These are phyloP conservation scores for Chamaetylas fuelleborni DNA, from an alignment of 2,113 vertebrate species.

Conservation along the genomic window DNA sequence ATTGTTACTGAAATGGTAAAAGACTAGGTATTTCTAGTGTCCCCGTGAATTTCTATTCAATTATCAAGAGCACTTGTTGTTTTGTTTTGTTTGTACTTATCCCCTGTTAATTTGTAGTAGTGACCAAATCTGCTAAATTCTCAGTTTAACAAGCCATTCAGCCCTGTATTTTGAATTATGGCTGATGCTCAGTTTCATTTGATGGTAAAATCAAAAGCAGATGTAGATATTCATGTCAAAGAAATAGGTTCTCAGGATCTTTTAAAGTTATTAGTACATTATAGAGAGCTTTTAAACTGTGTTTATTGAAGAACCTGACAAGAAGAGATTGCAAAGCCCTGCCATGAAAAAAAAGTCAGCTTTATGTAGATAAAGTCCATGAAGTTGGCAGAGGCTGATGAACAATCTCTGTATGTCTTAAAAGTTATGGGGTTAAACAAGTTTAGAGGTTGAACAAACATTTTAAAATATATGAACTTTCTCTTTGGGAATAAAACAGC, in stretches of 20 bases:
- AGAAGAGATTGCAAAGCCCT: not conserved
- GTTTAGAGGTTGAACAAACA: not conserved
- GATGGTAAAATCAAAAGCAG: not conserved
- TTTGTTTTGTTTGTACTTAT: not conserved
- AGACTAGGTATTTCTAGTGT: not conserved
- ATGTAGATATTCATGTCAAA: not conserved
- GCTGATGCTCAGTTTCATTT: not conserved
- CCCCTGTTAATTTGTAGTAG: not conserved
- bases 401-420: not conserved
- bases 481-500: fast-evolving
- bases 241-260: not conserved
- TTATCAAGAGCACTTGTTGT: not conserved
- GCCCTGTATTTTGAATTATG: not conserved
- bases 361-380: not conserved
- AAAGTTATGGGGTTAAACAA: too few relatives aligned
- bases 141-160: not conserved
- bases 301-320: not conserved
- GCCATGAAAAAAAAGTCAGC: not conserved
- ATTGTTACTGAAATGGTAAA: not conserved
- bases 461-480: not conserved
- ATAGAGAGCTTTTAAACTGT: not conserved
- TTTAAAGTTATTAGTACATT: not conserved
- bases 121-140: not conserved
- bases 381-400: not conserved
- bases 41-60: not conserved